These are phyloP conservation scores for Bufotes viridis DNA, from an alignment of 2,797 vertebrate genomes.

Conservation along the genomic window DNA sequence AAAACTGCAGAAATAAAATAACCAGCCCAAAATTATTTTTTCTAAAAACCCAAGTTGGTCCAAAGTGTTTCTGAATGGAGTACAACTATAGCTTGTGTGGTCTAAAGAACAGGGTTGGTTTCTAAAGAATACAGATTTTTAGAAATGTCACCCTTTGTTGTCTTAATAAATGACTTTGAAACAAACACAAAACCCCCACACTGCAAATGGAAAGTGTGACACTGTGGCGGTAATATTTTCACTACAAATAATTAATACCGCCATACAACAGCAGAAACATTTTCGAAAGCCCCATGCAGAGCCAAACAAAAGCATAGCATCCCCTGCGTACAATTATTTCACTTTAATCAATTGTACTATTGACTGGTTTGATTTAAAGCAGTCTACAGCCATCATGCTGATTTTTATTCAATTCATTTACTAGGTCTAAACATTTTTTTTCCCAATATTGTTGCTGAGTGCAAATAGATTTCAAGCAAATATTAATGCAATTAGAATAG, in stretches of 20 bases:
- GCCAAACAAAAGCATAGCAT: background rate
- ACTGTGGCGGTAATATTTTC: constrained; percentile 2
- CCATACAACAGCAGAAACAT: background rate
- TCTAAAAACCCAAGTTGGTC: too few species aligned
- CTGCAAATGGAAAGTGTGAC: background rate
- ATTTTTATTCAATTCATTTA: constrained; percentile 15
- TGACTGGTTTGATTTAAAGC: constrained; percentile 26
- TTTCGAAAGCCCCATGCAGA: background rate
- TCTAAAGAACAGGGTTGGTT: background rate
- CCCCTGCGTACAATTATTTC: constrained; percentile 13
- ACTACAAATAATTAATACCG: constrained; percentile 19
- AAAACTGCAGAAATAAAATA: too few species aligned
- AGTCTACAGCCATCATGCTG: constrained; percentile 18
- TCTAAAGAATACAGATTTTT: background rate
- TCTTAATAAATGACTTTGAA: background rate
- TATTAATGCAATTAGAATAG: constrained; percentile 2
- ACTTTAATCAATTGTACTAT: constrained; percentile 24
- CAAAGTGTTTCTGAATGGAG: too few species aligned
- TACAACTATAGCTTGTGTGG: background rate
- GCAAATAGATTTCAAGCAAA: constrained; percentile 4
- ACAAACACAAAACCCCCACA: background rate
- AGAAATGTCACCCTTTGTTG: background rate
- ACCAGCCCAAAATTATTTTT: background rate
- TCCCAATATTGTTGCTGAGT: background rate
- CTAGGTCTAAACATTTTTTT: constrained; percentile 19